These are phyloP conservation scores for Tachina lurida DNA, from an alignment of 2,888 invertebrate genomes.

Conservation along the genomic window DNA sequence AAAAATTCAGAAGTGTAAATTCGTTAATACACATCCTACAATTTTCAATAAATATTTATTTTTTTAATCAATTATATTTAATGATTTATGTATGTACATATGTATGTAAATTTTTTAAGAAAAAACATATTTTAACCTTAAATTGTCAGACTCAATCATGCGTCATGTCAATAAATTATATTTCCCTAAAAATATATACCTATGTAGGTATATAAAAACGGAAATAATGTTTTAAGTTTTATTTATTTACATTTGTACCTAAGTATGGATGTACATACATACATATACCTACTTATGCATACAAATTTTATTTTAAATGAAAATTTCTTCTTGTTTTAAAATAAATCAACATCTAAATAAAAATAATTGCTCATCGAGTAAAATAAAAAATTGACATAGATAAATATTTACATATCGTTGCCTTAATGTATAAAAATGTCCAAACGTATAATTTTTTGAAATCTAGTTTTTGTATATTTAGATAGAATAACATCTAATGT, in stretches of 20 bases:
- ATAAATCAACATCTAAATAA: slow-evolving; percentile 40
- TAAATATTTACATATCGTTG: background rate
- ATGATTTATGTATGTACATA: background rate
- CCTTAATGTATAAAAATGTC: too few species aligned
- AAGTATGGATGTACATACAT: too few species aligned
- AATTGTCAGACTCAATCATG: slow-evolving; percentile 68
- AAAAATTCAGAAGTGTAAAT: too few species aligned
- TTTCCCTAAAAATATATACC: slow-evolving; percentile 42
- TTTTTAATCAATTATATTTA: background rate
- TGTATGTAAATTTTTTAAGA: background rate
- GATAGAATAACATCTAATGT: too few species aligned
- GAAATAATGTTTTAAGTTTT: slow-evolving; percentile 48
- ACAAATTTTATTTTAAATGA: slow-evolving; percentile 47
- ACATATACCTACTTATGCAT: background rate
- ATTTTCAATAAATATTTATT: background rate
- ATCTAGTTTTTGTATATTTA: too few species aligned
- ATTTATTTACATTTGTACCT: background rate
- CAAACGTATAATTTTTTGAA: too few species aligned
- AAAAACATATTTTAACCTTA: slow-evolving; percentile 40
- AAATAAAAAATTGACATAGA: slow-evolving; percentile 2
- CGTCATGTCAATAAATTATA: slow-evolving; percentile 64
- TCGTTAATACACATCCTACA: too few species aligned
- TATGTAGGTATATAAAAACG: too few species aligned
- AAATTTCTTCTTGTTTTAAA: slow-evolving; percentile 15
- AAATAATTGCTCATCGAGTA: slow-evolving; percentile 29